These are phyloP conservation scores for Empis livida DNA, from an alignment of 2,888 invertebrate species.

Conservation along the genomic window DNA sequence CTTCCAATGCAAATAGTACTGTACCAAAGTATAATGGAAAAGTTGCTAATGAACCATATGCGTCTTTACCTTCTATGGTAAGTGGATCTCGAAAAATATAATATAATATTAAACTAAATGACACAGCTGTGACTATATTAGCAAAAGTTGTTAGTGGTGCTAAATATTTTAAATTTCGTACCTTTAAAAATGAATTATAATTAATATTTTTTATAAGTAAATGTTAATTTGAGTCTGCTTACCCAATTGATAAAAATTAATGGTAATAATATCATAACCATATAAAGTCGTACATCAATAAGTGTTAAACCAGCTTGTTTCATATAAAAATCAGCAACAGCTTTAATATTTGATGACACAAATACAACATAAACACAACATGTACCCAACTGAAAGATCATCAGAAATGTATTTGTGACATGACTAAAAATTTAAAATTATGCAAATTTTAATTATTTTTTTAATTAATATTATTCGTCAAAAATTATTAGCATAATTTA, in stretches of 20 bases:
- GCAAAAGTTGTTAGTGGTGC: conserved; percentile 76
- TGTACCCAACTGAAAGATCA: conserved; percentile 77
- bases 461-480: too few species aligned
- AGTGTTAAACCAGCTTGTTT: not conserved
- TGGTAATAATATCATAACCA: conserved; percentile 53
- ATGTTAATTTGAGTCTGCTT: not conserved
- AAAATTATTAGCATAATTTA: too few species aligned
- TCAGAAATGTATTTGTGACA: conserved; percentile 52
- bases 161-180: conserved; percentile 56
- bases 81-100: conserved; percentile 54
- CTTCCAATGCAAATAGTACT: conserved; percentile 78
- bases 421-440: conserved; percentile 44
- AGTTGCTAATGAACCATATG: conserved; percentile 38
- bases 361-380: conserved; percentile 80
- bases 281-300: conserved; percentile 44
- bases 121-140: conserved; percentile 58
- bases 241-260: conserved; percentile 42
- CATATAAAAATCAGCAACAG: conserved; percentile 29
- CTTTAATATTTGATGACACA: conserved; percentile 53
- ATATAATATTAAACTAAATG: conserved; percentile 62
- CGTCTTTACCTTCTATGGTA: conserved; percentile 36
- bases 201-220: not conserved
- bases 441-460: too few species aligned
- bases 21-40: conserved; percentile 81
- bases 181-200: conserved; percentile 20